Evolutionary conservation across 2,797 vertebrate species (phyloP).

Genomic region (Peromyscus melanophrys): DNA sequence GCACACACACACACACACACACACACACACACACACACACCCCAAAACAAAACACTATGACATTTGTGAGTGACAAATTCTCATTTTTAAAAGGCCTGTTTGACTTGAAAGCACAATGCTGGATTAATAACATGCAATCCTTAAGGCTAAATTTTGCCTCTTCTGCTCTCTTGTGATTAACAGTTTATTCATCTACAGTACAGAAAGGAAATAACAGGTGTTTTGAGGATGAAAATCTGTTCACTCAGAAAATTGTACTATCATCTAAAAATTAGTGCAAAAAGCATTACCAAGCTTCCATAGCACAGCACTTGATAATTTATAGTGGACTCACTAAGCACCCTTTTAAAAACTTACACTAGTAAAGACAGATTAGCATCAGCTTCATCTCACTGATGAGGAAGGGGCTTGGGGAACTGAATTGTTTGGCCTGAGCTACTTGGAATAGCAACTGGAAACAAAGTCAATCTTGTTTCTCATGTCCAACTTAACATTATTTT

Average conservation of each 20-base stretch:
- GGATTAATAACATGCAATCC: background rate
- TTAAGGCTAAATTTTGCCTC: background rate
- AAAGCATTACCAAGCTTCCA: constrained; percentile 12
- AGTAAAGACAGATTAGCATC: background rate
- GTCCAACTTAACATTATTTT: background rate
- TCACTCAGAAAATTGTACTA: background rate
- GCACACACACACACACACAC: too few species aligned
- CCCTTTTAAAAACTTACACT: background rate
- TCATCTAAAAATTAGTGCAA: constrained; percentile 24
- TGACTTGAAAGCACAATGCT: constrained; percentile 6
- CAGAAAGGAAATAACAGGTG: background rate
- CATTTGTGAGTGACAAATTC: background rate
- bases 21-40: too few species aligned
- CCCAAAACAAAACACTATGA: background rate
- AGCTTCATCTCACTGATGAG: background rate
- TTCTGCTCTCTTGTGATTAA: background rate
- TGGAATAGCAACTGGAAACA: background rate
- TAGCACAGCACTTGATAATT: background rate
- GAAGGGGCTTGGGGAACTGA: background rate
- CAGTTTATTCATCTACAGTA: background rate
- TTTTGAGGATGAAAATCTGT: background rate
- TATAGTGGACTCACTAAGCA: background rate
- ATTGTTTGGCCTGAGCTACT: background rate
- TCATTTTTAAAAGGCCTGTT: background rate
- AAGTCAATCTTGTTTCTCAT: background rate